A percentile compares a stretch with the other conserved stretches of the same genome.
phyloP scores from a whole-genome alignment of 2,888 invertebrate genomes.

The Alcis repandata region DNA sequence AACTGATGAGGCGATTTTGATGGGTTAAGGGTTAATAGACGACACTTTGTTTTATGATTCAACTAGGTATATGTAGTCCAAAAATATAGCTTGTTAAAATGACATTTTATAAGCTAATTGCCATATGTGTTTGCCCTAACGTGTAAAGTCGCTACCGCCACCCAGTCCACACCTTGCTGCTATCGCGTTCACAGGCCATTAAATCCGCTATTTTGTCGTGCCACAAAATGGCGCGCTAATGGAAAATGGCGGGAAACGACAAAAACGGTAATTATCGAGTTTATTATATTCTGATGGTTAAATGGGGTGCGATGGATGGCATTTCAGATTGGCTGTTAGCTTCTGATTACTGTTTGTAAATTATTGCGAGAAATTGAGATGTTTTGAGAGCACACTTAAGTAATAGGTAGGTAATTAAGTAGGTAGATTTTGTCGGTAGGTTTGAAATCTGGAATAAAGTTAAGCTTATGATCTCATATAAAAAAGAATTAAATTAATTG shows the following conservation, averaged over 20 bases:
- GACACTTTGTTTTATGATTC: too few species aligned
- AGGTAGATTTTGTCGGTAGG: too few species aligned
- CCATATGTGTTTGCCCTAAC: neutral
- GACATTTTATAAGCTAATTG: too few species aligned
- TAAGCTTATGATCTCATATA: too few species aligned
- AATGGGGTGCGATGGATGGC: conserved; percentile 34
- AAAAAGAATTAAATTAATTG: too few species aligned
- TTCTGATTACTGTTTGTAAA: conserved; percentile 13
- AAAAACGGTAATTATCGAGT: conserved; percentile 41
- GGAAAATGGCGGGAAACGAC: conserved; percentile 54
- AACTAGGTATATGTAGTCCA: too few species aligned
- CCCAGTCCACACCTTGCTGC: conserved; percentile 15
- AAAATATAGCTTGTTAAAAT: too few species aligned
- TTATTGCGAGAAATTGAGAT: conserved; percentile 1
- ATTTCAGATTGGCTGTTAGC: conserved; percentile 26
- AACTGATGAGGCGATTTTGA: too few species aligned
- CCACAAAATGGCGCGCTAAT: conserved; percentile 54
- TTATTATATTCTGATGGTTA: conserved; percentile 34
- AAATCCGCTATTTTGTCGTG: conserved; percentile 50
- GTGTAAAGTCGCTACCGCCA: conserved; percentile 6
- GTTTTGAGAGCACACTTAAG: neutral
- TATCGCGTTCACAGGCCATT: conserved; percentile 52
- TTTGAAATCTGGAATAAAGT: too few species aligned
- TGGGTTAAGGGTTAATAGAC: too few species aligned
- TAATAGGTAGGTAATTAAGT: too few species aligned